Conservation (phyloP, 2,797 vertebrate genomes). For the Acropternis orthonyx region DNA sequence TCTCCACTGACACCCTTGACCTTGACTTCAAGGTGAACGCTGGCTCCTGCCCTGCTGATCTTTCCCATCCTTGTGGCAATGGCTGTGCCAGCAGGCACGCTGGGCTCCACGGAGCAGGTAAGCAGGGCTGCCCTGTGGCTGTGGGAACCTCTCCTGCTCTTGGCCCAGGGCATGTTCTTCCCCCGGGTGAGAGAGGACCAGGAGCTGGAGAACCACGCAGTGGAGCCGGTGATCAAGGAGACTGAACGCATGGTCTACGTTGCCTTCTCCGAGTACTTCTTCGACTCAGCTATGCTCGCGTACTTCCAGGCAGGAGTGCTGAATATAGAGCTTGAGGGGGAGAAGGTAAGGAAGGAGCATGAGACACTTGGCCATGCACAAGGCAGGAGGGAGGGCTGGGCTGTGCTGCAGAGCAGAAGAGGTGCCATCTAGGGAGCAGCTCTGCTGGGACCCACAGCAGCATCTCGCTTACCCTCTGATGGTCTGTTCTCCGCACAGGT, state of each 20-base stretch:
- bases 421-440: slow-evolving; percentile 23
- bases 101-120: background rate
- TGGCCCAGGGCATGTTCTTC: slow-evolving; percentile 86
- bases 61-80: background rate
- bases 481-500: slow-evolving; percentile 76
- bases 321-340: slow-evolving; percentile 80
- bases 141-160: background rate
- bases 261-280: slow-evolving; percentile 93
- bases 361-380: fast-evolving
- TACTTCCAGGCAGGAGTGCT: slow-evolving; percentile 87
- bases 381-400: background rate
- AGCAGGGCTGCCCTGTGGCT: fast-evolving
- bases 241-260: slow-evolving; percentile 93
- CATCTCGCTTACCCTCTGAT: fast-evolving
- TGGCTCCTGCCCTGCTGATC: background rate
- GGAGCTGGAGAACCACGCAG: slow-evolving; percentile 79
- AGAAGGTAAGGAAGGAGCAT: slow-evolving; percentile 76
- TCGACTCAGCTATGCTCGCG: slow-evolving; percentile 88
- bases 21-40: slow-evolving; percentile 88
- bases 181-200: slow-evolving; percentile 73
- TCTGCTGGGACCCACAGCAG: slow-evolving; percentile 40
- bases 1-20: slow-evolving; percentile 83
- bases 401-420: background rate
- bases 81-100: fast-evolving
- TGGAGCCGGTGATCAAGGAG: slow-evolving; percentile 83